Percentiles rank a stretch among this genome's conserved stretches.
Evolutionary conservation across 35 echinoderm and acorn worm species (phyloP).

Genomic region (Apostichopus japonicus): DNA sequence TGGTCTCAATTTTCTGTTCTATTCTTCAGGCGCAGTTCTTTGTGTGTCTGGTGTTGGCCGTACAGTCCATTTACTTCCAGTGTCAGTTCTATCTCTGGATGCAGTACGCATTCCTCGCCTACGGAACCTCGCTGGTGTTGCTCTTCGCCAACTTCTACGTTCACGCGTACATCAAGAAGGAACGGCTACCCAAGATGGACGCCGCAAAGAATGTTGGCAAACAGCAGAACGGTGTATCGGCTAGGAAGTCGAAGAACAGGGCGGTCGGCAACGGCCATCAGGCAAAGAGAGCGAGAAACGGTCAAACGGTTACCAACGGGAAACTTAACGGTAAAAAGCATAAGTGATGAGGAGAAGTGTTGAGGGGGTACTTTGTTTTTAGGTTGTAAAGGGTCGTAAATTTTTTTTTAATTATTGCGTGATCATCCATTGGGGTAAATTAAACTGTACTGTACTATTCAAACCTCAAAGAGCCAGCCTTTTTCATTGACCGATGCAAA

Average conservation of each 20-base stretch:
- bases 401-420: no score
- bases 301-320: background rate
- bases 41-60: slow-evolving; percentile 71
- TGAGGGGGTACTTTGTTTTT: no score
- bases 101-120: slow-evolving; percentile 82
- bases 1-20: background rate
- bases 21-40: slow-evolving; percentile 76
- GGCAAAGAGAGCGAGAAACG: slow-evolving; percentile 20
- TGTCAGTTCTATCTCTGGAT: slow-evolving; percentile 92
- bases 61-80: slow-evolving; percentile 93
- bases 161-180: slow-evolving; percentile 89
- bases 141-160: slow-evolving; percentile 99
- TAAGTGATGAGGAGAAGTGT: slow-evolving; percentile 3
- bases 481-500: no score
- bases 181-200: slow-evolving; percentile 81
- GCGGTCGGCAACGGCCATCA: background rate
- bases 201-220: background rate
- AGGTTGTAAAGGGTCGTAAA: no score
- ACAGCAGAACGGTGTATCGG: background rate
- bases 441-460: no score
- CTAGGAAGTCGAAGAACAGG: slow-evolving; percentile 15
- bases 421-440: no score
- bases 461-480: no score
- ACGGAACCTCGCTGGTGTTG: slow-evolving; percentile 77
- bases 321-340: slow-evolving; percentile 12